These are phyloP conservation scores for Atrichornis clamosus DNA, from an alignment of 2,113 vertebrate genomes.

Conservation along the genomic window DNA sequence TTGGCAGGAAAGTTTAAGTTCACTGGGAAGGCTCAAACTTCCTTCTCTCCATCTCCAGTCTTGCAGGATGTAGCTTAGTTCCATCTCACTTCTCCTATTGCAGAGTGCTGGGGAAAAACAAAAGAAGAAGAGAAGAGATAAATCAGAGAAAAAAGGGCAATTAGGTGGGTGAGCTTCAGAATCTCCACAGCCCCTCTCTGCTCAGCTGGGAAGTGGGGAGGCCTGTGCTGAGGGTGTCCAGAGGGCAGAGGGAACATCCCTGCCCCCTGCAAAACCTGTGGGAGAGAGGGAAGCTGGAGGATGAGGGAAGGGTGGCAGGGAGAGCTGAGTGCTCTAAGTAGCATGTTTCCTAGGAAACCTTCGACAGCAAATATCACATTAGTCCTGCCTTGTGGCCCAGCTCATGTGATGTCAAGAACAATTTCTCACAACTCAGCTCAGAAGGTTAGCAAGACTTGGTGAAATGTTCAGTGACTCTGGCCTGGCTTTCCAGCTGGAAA, in stretches of 20 bases:
- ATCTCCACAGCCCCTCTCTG: neutral
- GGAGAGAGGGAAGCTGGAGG: neutral
- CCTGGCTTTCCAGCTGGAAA: neutral
- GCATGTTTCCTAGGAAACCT: constrained; percentile 61
- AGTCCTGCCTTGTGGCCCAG: constrained; percentile 60
- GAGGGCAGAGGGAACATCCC: neutral
- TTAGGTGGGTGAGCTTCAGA: neutral
- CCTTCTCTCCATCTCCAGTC: neutral
- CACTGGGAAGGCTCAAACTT: neutral
- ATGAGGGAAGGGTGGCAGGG: neutral
- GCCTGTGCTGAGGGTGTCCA: accelerated
- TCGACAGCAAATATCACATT: constrained; percentile 55
- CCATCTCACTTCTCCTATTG: neutral
- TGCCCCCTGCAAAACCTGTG: neutral
- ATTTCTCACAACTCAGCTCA: constrained; percentile 65
- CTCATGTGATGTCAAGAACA: constrained; percentile 60
- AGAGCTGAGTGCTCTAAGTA: neutral
- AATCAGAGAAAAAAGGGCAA: neutral
- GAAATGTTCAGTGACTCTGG: constrained; percentile 23
- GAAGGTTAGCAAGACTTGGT: constrained; percentile 53
- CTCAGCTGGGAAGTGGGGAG: neutral
- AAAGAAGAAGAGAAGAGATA: neutral
- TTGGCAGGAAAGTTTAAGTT: neutral
- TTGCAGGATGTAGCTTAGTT: neutral
- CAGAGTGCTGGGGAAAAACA: neutral